Base-by-base conservation (phyloP, 2,797 vertebrate species). In the Sebastes diploproa region DNA sequence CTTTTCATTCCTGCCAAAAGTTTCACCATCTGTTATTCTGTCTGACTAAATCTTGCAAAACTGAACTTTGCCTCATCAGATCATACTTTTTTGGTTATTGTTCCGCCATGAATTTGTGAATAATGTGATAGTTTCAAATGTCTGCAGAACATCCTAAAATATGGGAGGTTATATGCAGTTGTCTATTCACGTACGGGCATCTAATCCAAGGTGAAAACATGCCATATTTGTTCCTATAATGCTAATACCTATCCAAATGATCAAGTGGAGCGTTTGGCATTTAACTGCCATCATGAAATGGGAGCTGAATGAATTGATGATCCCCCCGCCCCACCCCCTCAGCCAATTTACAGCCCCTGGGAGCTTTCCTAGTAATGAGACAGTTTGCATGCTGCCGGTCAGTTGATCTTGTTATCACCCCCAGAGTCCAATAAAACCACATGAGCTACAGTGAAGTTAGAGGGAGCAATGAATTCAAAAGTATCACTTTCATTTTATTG, bases 361-460 rank as follows among this genome's bases (percentile, higher is more conserved):
- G 69, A 81, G 64, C 36, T 38, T 60, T 75, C 61, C 30, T 32
- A 0, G 23, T 92, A 90, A 91, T 88, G 85, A 89, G 34, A 61
- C 80, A 56, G 82, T 91, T 86, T 91, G 81, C 91, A 89, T 87
- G 78, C 79, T 54, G 88, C 85, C 16, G 85, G 89, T 84, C 86
- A 90, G 80, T 68, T 82, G 72, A 78, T 86, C 65, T 83, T 75
- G 81, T 84, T 86, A 89, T 88, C 80, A 72, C 69, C 77, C 72
- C 62, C 13, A 34, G 80, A 84, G 63, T 36, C 76, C 69, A 78
- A 83, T 86, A 62, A 84, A 87, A 82, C 74, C 36, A 58, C 75
- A 84, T 46, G 63, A 86, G 30, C 55, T 67, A 27, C 63, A 50
- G 52, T 9, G 25, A 75, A 64, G 70, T 56, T 71, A 27, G 54